Evolutionary conservation across 30 jellyfish, hydroid and myxozoan species (phyloP).

Genomic region (Turritopsis rubra): DNA sequence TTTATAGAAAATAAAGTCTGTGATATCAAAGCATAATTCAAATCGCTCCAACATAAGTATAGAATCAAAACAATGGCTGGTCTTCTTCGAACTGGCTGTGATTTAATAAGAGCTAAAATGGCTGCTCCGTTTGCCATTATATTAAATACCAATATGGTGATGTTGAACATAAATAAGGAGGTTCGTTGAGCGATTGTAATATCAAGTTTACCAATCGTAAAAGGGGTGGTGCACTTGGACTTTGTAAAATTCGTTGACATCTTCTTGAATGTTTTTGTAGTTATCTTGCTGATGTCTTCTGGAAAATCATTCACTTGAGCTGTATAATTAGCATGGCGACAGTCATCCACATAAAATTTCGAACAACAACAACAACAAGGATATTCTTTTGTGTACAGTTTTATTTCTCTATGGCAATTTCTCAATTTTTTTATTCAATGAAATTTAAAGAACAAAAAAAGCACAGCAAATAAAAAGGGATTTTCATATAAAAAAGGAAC

Average conservation of each 20-base stretch:
- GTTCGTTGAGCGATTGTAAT: neutral
- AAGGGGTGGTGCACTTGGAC: neutral
- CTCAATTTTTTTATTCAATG: neutral
- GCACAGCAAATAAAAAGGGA: neutral
- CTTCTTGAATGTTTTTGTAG: too few species aligned
- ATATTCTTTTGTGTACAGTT: neutral
- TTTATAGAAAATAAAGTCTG: neutral
- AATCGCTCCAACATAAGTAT: neutral
- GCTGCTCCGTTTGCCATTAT: neutral
- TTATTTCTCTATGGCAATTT: neutral
- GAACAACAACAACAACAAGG: neutral
- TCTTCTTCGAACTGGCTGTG: neutral
- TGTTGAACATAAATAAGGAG: neutral
- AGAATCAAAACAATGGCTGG: neutral
- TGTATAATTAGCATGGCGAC: neutral
- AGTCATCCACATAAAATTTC: neutral
- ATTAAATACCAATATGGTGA: neutral
- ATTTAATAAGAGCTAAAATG: neutral
- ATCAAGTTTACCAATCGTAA: neutral
- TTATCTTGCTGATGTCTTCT: too few species aligned
- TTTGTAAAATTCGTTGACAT: neutral
- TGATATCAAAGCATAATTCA: neutral
- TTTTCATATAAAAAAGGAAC: neutral
- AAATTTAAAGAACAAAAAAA: neutral
- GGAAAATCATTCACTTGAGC: neutral